These are phyloP conservation scores for Caenorhabditis remanei DNA, from an alignment of 1,140 invertebrate genomes.

Conservation along the genomic window DNA sequence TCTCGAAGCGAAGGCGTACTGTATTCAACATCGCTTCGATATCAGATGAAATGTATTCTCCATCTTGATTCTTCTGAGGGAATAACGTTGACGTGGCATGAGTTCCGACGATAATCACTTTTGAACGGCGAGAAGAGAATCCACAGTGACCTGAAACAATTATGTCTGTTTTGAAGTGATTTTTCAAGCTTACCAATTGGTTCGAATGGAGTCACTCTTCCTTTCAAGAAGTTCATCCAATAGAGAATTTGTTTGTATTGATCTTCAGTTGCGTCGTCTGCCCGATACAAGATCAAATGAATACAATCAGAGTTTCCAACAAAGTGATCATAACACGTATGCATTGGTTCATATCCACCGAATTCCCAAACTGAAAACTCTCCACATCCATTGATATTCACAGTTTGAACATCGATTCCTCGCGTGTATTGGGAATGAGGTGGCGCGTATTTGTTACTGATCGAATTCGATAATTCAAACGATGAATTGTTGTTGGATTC, in stretches of 20 bases:
- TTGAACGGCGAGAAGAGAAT: slow-evolving; percentile 78
- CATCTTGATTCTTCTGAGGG: slow-evolving; percentile 80
- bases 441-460: slow-evolving; percentile 69
- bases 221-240: slow-evolving; percentile 87
- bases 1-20: slow-evolving; percentile 79
- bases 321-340: slow-evolving; percentile 86
- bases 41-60: slow-evolving; percentile 82
- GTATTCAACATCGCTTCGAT: slow-evolving; percentile 81
- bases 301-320: slow-evolving; percentile 83
- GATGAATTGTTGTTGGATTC: slow-evolving; percentile 67
- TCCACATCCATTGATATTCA: slow-evolving; percentile 81
- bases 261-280: slow-evolving; percentile 83
- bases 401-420: slow-evolving; percentile 83
- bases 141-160: slow-evolving; percentile 79
- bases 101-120: slow-evolving; percentile 83
- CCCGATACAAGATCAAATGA: slow-evolving; percentile 85
- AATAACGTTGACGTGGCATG: slow-evolving; percentile 81
- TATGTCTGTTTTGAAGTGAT: background rate
- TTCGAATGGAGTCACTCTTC: slow-evolving; percentile 83
- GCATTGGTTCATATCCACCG: slow-evolving; percentile 86
- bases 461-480: slow-evolving; percentile 15
- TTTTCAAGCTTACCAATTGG: slow-evolving; percentile 80
- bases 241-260: slow-evolving; percentile 84
- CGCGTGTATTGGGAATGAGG: slow-evolving; percentile 83
- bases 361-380: slow-evolving; percentile 87